Evolutionary conservation across 2,113 vertebrate genomes (phyloP), one percentile per base, ranked within the genome.

Genomic region (rat (Rattus norvegicus)): DNA sequence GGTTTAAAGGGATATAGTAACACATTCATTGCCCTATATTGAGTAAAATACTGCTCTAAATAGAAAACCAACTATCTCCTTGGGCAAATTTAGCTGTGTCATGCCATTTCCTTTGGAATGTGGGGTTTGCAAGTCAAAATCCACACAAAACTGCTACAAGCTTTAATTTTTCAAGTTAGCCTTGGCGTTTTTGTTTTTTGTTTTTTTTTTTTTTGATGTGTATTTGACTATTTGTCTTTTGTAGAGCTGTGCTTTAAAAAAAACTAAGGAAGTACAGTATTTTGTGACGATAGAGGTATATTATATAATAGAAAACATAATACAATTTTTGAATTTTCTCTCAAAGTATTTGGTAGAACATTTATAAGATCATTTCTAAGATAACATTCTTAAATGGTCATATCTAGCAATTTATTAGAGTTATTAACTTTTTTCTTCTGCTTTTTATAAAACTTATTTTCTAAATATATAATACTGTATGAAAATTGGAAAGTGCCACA

Each of bases 361-460:
- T 75, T 79, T 83, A 52, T 92, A 93, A 76, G 39, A 22, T 70
- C 9, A 59, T 83, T 81, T 91, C 43, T 47, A 26, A 52, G 30
- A 79, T 79, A 79, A 47, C 49, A 33, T 49, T 95, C 75, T 83
- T 83, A 79, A 79, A 79, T 52, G 17, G 54, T 70, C 49, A 43
- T 63, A 36, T 52, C 6, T 39, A 85, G 80, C 24, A 76, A 61
- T 79, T 70, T 72, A 26, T 86, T 90, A 56, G 72, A 9, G 19
- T 30, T 20, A 33, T 76, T 67, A 39, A 8, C 83, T 69, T 26
- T 16, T 69, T 26, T 30, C 28, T 79, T 54, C 49, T 54, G 17
- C 30, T 36, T 54, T 54, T 59, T 87, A 75, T 92, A n/a, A 87
- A 84, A 76, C 59, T 83, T 93, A 54, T 8, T n/a, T 93, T 70